Evolutionary conservation across 2,888 invertebrate genomes (phyloP).

Genomic region (Sinotaia quadrata): DNA sequence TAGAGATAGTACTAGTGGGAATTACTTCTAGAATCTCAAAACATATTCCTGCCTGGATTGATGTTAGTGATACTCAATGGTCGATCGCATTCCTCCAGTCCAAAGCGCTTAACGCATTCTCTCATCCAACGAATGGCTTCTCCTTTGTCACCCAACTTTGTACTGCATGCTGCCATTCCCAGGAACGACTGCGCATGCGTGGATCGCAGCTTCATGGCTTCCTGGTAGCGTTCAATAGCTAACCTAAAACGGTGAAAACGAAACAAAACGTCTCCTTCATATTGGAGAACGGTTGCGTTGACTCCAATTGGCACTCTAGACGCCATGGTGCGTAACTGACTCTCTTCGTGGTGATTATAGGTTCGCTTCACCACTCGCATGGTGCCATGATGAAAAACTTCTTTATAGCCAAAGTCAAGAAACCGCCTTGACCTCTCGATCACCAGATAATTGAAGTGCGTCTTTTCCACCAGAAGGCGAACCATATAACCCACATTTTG

Average conservation of each 20-base stretch:
- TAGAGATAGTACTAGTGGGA: too few species aligned
- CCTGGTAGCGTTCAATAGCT: slow-evolving; percentile 44
- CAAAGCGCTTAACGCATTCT: slow-evolving; percentile 1
- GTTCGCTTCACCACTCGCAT: slow-evolving; percentile 51
- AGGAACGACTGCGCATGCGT: slow-evolving; percentile 44
- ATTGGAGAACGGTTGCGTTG: slow-evolving; percentile 56
- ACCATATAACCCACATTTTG: slow-evolving; percentile 50
- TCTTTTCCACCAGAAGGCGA: slow-evolving; percentile 45
- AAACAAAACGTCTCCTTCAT: slow-evolving; percentile 56
- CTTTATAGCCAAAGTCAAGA: slow-evolving; percentile 43
- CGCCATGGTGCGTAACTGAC: slow-evolving; percentile 32
- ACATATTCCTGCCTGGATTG: slow-evolving; percentile 1
- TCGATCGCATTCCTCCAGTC: background rate
- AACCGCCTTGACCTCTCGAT: slow-evolving; percentile 40
- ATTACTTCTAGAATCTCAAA: too few species aligned
- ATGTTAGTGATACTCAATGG: background rate
- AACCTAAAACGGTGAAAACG: slow-evolving; percentile 44
- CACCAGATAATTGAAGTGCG: slow-evolving; percentile 58
- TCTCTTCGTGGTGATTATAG: slow-evolving; percentile 19
- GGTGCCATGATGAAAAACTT: slow-evolving; percentile 50
- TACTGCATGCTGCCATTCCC: slow-evolving; percentile 36
- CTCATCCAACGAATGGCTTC: background rate
- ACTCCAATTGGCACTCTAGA: slow-evolving; percentile 41
- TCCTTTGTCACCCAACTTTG: slow-evolving; percentile 1
- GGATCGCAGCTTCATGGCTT: slow-evolving; percentile 38